Base-by-base conservation (phyloP, 2,113 vertebrate species). In the Capreolus pygargus region DNA sequence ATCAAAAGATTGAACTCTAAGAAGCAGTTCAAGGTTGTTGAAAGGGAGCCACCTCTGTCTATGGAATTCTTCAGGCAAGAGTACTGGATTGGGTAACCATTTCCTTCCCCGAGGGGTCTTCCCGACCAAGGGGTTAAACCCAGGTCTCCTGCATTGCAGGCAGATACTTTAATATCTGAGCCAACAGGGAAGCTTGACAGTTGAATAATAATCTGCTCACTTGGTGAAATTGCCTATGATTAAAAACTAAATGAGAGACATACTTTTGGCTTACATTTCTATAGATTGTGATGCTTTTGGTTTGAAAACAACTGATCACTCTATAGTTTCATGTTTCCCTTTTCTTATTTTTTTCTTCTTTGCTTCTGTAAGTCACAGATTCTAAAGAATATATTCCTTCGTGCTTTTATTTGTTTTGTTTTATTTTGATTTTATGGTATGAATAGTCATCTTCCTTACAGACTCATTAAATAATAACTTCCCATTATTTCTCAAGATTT, bases 231-330 rank as follows among this genome's bases (percentile, higher is more conserved):
- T 97, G 52, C 15, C 23, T 96, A 5, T 90, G 88, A 89, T 97
- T 82, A 86, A 11, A 95, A 89, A 98, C 81, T 86, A 98, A 97
- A 64, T 94, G 15, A 64, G 28, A 91, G 98, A 97, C 60, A 61
- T 84, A 84, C 3, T 96, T 95, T 95, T 91, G 86, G 33, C 36
- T 98, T 94, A 76, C n/a, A 86, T 97, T 98, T 96, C 85, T 54
- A 60, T 39, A 87, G 45, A 91, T 96, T 94, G 76, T 83, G 96
- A 74, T 91, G 67, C 67, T 95, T 97, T 83, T 91, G 94, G 96
- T 98, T 74, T 58, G 95, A 85, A 93, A 95, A 52, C 91, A 96
- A 93, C 79, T 86, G 96, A 95, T 97, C 8, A 60, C 64, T 95
- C 96, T 93, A 95, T 81, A 67, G 96, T 96, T 78, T 83, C 55